Evolutionary conservation across 2,888 invertebrate genomes (phyloP).

Genomic region (Pachliopta kotzebuea): DNA sequence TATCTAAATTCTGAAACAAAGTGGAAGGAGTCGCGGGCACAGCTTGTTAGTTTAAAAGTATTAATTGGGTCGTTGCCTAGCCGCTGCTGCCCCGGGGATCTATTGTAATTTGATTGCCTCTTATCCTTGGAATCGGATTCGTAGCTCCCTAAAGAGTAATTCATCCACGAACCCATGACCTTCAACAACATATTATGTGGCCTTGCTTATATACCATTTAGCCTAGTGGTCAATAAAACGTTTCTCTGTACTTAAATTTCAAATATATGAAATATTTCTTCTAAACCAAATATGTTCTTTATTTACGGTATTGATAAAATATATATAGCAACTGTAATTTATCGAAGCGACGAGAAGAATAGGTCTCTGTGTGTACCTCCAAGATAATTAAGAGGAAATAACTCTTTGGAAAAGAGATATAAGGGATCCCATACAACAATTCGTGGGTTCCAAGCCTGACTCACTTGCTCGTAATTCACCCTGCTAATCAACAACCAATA

Average conservation of each 20-base stretch:
- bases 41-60: conserved; percentile 19
- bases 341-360: no score
- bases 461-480: no score
- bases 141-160: conserved; percentile 9
- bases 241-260: background rate
- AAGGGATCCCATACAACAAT: no score
- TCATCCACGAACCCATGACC: conserved; percentile 15
- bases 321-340: no score
- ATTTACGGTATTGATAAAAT: no score
- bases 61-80: conserved; percentile 16
- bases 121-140: conserved; percentile 18
- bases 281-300: no score
- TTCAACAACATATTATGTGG: background rate
- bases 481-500: no score
- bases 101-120: conserved; percentile 25
- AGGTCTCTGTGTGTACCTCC: no score
- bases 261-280: no score
- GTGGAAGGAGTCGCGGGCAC: background rate
- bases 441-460: no score
- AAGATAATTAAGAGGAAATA: no score
- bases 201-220: background rate
- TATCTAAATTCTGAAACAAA: background rate
- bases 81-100: conserved; percentile 12
- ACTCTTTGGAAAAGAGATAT: no score
- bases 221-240: background rate